Evolutionary conservation across 1,140 invertebrate genomes (phyloP).

Genomic region (Drosophila obscura): DNA sequence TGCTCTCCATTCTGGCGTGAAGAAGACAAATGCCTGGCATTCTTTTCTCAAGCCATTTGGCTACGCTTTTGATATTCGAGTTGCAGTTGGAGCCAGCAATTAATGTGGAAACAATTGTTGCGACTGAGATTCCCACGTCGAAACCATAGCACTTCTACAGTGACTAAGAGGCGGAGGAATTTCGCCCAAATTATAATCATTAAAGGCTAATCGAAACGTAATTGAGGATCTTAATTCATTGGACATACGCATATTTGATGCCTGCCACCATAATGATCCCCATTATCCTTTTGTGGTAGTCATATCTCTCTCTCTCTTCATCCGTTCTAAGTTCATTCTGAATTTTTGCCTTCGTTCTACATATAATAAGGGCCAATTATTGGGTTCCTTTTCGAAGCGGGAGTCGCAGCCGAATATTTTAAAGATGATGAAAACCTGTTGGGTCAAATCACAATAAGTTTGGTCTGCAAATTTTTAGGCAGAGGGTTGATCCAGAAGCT

Average conservation of each 20-base stretch:
- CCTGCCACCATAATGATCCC: slow-evolving; percentile 50
- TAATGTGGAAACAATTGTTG: slow-evolving; percentile 61
- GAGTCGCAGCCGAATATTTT: slow-evolving; percentile 30
- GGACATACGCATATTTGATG: slow-evolving; percentile 24
- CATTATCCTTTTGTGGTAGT: slow-evolving; percentile 66
- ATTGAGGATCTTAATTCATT: slow-evolving; percentile 69
- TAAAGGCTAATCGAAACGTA: slow-evolving; percentile 58
- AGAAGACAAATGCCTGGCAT: slow-evolving; percentile 78
- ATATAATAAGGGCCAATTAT: slow-evolving; percentile 75
- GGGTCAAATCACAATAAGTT: slow-evolving; percentile 29
- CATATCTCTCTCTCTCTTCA: slow-evolving; percentile 31
- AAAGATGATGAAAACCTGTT: slow-evolving; percentile 51
- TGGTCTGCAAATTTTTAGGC: background rate
- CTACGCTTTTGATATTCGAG: slow-evolving; percentile 74
- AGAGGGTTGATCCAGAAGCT: slow-evolving; percentile 9
- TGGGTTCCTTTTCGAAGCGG: slow-evolving; percentile 19
- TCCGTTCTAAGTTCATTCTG: slow-evolving; percentile 23
- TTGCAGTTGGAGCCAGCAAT: slow-evolving; percentile 52
- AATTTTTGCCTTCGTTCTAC: slow-evolving; percentile 22
- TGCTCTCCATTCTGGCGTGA: slow-evolving; percentile 64
- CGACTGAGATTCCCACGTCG: slow-evolving; percentile 59
- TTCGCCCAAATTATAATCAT: slow-evolving; percentile 61
- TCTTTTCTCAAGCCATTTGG: slow-evolving; percentile 81
- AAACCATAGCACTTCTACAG: slow-evolving; percentile 24
- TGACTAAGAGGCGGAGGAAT: slow-evolving; percentile 53